A percentile compares a stretch with the other conserved stretches of the same genome.
Evolutionary conservation across 2,797 vertebrate genomes (phyloP).

Genomic region (Hyperoplus lanceolatus): DNA sequence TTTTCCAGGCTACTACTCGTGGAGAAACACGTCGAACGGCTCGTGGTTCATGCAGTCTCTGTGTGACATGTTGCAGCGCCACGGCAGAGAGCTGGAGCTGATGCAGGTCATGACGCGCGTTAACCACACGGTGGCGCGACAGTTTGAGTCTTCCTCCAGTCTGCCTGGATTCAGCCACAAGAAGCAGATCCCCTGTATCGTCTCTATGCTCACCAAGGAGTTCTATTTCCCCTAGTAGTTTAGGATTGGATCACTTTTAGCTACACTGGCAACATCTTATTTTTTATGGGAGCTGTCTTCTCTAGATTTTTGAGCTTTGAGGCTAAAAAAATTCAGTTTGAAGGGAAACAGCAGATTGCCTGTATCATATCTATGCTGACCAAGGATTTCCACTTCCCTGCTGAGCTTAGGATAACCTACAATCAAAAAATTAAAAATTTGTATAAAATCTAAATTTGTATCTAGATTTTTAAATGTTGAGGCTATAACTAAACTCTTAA

Average conservation of each 20-base stretch:
- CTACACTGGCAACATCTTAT: no score
- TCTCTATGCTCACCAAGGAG: conserved; percentile 96
- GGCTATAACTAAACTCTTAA: no score
- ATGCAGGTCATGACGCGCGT: conserved; percentile 94
- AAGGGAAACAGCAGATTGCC: conserved; percentile 92
- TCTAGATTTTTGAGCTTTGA: no score
- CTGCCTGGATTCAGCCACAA: conserved; percentile 81
- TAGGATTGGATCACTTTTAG: neutral
- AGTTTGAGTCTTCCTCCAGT: conserved; percentile 88
- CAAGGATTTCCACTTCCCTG: conserved; percentile 91
- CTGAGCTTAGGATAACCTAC: neutral
- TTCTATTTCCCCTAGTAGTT: conserved; percentile 84
- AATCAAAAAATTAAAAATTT: no score
- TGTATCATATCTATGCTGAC: conserved; percentile 95
- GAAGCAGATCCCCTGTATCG: conserved; percentile 94
- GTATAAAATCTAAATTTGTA: no score
- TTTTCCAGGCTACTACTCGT: conserved; percentile 91
- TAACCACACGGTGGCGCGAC: conserved; percentile 89
- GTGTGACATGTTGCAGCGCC: conserved; percentile 83
- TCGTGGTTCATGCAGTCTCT: conserved; percentile 95
- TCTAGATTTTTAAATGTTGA: no score
- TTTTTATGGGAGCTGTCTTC: no score
- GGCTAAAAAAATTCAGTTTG: no score
- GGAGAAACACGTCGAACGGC: conserved; percentile 90
- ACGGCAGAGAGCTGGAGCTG: conserved; percentile 86